Evolutionary conservation across 2,113 vertebrate species (phyloP).

Genomic region (Pteronura brasiliensis): DNA sequence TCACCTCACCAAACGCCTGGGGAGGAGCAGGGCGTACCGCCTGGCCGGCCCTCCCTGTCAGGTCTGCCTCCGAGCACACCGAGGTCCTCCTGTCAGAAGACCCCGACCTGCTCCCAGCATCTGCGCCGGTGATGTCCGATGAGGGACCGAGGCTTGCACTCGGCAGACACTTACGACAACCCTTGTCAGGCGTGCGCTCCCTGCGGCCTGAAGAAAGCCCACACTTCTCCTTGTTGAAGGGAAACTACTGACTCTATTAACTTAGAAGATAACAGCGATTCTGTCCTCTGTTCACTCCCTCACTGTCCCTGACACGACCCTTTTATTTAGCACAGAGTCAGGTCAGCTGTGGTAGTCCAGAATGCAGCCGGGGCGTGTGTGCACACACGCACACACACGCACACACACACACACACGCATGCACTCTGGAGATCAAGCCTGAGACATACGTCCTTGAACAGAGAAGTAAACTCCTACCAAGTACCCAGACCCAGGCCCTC

Average conservation of each 20-base stretch:
- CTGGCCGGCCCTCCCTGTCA: background rate
- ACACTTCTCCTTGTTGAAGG: background rate
- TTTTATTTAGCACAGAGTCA: background rate
- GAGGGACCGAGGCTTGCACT: no score
- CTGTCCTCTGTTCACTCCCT: no score
- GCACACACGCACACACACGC: background rate
- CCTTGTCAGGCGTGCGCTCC: background rate
- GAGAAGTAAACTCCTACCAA: no score
- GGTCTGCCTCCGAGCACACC: background rate
- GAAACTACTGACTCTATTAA: background rate
- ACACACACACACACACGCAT: background rate
- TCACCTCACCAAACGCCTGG: background rate
- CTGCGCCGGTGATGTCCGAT: no score
- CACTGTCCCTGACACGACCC: background rate
- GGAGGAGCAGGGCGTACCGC: fast-evolving
- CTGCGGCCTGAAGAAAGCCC: background rate
- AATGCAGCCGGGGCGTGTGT: background rate
- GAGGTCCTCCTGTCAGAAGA: no score
- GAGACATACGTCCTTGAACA: background rate
- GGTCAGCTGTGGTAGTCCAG: background rate
- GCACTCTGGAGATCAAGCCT: background rate
- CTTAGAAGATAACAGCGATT: background rate
- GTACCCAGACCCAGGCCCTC: fast-evolving
- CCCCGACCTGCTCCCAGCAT: background rate
- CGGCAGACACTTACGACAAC: no score